Base-by-base conservation (phyloP, 2,113 vertebrate species). In the zebrafish (Danio rerio) region DNA sequence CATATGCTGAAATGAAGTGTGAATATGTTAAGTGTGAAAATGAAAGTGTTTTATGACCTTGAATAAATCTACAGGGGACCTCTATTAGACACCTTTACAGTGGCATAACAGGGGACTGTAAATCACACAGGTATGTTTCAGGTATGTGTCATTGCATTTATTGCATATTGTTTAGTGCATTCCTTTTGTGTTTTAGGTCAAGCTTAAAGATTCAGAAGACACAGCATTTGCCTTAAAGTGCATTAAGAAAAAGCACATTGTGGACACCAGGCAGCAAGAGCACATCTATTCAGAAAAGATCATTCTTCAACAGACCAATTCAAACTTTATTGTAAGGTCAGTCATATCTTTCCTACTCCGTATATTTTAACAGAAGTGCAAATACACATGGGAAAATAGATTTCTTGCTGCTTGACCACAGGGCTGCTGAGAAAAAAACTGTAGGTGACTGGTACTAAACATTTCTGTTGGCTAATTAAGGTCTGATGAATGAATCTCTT, bases 241-340 rank as follows among this genome's bases (percentile, higher is more conserved):
- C 74, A 97, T 98, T 61, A 96, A 95, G 90, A 98, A 98, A 90
- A 96, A 95, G 62, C 96, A 96, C 1, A 87, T 98, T 0, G 96
- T 98, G 45, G 96, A 98, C 74, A 96, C 95, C 0, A 95, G 95
- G 15, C 97, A 98, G 58, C 96, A 98, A 65, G 96, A 98, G 59
- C 97, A 98, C 9, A 92, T 98, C 80, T 97, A 97, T 89, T 98
- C 96, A 0, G 96, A 98, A 84, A 98, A 98, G 91, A 94, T 92
- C 85, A 96, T 98, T 80, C 93, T 98, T 0, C 95, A 95, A 86
- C 94, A 96, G 83, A 91, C 92, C 15, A 94, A 94, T 69, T 98
- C 95, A 5, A 93, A 91, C 0, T 98, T 98, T 69, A 91, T 98
- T 81, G 94, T 98, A 53, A 96, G 95, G 97, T 97, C 83, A 93